Evolutionary conservation across 2,888 invertebrate species (phyloP).

Genomic region (Troilus luridus): DNA sequence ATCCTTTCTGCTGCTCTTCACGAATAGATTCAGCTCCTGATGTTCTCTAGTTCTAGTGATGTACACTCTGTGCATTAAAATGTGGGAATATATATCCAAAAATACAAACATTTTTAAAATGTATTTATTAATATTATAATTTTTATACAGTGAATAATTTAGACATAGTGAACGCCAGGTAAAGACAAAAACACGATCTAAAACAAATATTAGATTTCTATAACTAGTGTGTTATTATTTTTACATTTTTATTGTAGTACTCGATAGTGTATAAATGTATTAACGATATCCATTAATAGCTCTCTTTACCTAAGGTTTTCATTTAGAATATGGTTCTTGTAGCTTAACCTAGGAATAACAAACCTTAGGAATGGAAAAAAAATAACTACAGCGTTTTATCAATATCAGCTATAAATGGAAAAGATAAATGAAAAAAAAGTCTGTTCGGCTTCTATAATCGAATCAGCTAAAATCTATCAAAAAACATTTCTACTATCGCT

Average conservation of each 20-base stretch:
- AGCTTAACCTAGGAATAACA: slow-evolving; percentile 61
- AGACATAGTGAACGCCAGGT: slow-evolving; percentile 63
- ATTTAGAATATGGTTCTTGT: slow-evolving; percentile 64
- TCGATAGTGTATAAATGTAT: slow-evolving; percentile 63
- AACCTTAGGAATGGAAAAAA: background rate
- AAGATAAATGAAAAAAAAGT: background rate
- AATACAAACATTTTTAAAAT: slow-evolving; percentile 34
- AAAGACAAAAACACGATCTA: slow-evolving; percentile 58
- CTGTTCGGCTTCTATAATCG: slow-evolving; percentile 24
- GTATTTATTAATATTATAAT: slow-evolving; percentile 57
- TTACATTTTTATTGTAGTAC: slow-evolving; percentile 50
- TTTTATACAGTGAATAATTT: slow-evolving; percentile 63
- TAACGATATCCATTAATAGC: slow-evolving; percentile 60
- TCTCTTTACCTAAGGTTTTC: slow-evolving; percentile 55
- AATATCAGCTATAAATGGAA: background rate
- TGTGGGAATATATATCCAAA: background rate
- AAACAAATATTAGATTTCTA: slow-evolving; percentile 56
- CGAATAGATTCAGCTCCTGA: no score
- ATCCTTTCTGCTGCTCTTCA: no score
- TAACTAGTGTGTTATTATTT: slow-evolving; percentile 24
- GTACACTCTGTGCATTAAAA: no score
- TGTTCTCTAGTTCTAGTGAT: no score
- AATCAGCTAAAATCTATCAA: background rate
- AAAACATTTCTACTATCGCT: background rate
- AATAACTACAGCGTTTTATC: slow-evolving; percentile 15